A percentile compares a stretch with the other conserved stretches of the same genome.
These are phyloP conservation scores for Ammodramus savannarum DNA, from an alignment of 2,113 vertebrate genomes.

Conservation along the genomic window DNA sequence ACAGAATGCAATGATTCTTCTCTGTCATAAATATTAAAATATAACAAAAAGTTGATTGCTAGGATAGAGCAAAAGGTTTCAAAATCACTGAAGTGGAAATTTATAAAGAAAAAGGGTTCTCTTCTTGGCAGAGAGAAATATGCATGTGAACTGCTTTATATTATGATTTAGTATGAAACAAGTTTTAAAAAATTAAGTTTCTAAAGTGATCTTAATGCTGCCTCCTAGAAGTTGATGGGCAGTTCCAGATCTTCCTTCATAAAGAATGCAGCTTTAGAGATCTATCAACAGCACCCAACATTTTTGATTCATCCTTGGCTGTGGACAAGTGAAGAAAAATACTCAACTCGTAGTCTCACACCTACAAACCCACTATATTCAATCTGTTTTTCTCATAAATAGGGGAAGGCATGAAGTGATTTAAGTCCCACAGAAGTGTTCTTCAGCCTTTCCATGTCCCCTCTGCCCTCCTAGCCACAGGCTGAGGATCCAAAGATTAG, in stretches of 20 bases:
- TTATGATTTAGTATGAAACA: not conserved
- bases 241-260: not conserved
- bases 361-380: not conserved
- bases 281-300: not conserved
- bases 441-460: not conserved
- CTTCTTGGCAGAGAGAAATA: not conserved
- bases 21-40: not conserved
- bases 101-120: not conserved
- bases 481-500: not conserved
- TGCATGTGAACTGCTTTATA: not conserved
- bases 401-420: not conserved
- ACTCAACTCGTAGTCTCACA: not conserved
- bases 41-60: not conserved
- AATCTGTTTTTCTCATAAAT: not conserved
- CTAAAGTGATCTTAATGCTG: not conserved
- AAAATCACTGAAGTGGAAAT: not conserved
- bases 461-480: not conserved
- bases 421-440: not conserved
- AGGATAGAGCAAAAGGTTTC: not conserved
- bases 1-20: not conserved
- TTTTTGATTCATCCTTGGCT: not conserved
- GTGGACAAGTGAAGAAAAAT: not conserved
- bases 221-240: not conserved
- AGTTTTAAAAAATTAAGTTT: not conserved
- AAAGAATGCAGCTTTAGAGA: not conserved